Conservation (phyloP, 2,888 invertebrate species). For the Heliothis peltigera region DNA sequence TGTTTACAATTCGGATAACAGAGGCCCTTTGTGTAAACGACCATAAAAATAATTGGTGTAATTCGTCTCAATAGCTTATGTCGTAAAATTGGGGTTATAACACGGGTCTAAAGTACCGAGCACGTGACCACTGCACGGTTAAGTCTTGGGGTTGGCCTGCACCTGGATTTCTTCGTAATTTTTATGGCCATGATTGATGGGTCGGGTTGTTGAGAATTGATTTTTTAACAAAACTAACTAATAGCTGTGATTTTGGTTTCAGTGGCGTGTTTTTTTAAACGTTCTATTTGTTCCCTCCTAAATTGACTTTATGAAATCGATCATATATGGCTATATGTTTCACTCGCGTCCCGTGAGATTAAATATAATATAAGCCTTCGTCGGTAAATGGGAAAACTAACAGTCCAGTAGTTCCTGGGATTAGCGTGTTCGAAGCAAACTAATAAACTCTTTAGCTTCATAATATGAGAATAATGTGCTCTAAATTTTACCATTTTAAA, state of each 20-base stretch:
- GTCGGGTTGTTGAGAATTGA: slow-evolving; percentile 45
- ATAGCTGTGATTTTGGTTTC: slow-evolving; percentile 22
- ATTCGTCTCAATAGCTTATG: slow-evolving; percentile 81
- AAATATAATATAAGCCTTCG: too few relatives aligned
- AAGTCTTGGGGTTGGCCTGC: slow-evolving; percentile 59
- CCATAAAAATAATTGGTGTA: slow-evolving; percentile 83
- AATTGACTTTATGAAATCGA: too few relatives aligned
- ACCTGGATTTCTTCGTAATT: slow-evolving; percentile 57
- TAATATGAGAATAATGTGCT: too few relatives aligned
- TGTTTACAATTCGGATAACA: slow-evolving; percentile 79
- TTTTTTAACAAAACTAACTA: slow-evolving; percentile 47
- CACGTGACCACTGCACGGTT: slow-evolving; percentile 69
- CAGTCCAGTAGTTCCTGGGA: too few relatives aligned
- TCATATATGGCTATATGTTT: too few relatives aligned
- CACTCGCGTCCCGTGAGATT: too few relatives aligned
- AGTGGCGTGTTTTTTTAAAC: slow-evolving; percentile 5
- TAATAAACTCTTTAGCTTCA: too few relatives aligned
- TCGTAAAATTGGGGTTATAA: slow-evolving; percentile 72
- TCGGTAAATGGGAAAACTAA: too few relatives aligned
- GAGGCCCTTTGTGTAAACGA: slow-evolving; percentile 70
- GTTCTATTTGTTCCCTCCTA: too few relatives aligned
- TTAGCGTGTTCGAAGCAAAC: too few relatives aligned
- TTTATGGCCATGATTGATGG: slow-evolving; percentile 51
- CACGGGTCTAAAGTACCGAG: slow-evolving; percentile 31
- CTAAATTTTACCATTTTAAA: too few relatives aligned